Percentiles rank a stretch among this genome's conserved stretches.
Evolutionary conservation across 2,113 vertebrate genomes (phyloP).

Genomic region (Galbula dea): DNA sequence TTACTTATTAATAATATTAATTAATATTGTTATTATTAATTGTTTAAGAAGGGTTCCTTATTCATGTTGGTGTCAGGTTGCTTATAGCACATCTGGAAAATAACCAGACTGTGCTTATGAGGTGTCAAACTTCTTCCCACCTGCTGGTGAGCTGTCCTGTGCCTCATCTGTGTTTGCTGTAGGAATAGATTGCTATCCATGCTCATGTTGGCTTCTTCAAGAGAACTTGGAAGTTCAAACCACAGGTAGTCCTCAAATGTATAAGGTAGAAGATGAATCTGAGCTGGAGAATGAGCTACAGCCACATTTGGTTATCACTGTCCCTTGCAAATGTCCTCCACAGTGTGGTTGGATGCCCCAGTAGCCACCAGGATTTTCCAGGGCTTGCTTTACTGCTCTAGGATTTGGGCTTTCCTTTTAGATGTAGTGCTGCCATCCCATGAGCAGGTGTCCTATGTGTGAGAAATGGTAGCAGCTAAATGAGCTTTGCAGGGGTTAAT

Average conservation of each 20-base stretch:
- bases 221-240: not conserved
- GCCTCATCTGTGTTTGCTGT: not conserved
- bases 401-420: not conserved
- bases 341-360: not conserved
- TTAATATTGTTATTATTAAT: too few relatives aligned
- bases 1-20: too few relatives aligned
- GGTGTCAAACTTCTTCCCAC: not conserved
- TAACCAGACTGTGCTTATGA: not conserved
- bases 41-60: too few relatives aligned
- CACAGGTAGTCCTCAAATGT: not conserved
- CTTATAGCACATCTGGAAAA: not conserved
- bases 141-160: not conserved
- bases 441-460: not conserved
- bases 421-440: not conserved
- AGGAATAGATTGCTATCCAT: not conserved
- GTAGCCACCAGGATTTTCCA: not conserved
- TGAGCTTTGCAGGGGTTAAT: conserved; percentile 5
- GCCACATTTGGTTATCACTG: not conserved
- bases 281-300: not conserved
- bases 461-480: conserved; percentile 13
- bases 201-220: not conserved
- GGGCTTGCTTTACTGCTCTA: not conserved
- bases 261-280: not conserved
- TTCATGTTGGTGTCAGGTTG: not conserved
- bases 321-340: not conserved